Evolutionary conservation across 2,888 invertebrate genomes (phyloP), one percentile per base, ranked within the genome.

Genomic region (Lithophane ornitopus): DNA sequence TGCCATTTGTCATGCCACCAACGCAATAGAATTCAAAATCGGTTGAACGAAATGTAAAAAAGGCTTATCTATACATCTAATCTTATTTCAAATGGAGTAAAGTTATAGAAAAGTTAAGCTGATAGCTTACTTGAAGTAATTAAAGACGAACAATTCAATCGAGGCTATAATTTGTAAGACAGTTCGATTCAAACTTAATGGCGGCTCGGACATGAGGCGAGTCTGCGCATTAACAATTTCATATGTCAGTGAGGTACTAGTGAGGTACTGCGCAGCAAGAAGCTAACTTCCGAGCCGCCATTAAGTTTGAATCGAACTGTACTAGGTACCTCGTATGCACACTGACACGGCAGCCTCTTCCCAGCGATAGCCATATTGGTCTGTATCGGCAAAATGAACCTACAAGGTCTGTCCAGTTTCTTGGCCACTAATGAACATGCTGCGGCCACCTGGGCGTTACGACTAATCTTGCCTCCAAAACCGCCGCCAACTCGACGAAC

Each of bases 401-500:
- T 67, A 7, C 97, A 97, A 0, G 98, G 97, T 34, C 95, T 93
- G 90, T 97, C 94, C 65, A 97, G 90, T 65, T 95, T 95, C 81
- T 95, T 91, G 0, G 97, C 97, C 0, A 97, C 98, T 9, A 98
- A 85, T 0, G 98, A 97, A 83, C 97, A 97, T 0, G 97, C 97
- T 4, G 97, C 95, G 0, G 97, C 94, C 0, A 97, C 93, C 67
- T 97, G 96, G 0, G 93, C 93, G 39, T 97, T 94, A 4, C 98
- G 97, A 8, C 97, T 97, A 69, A 98, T 96, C 93, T 97, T 97
- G 22, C 97, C 94, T 19, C 98, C 97, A 91, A 98, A 97, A 67
- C 95, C 97, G 69, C 98, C 97, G 54, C 98, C 97, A 41, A 98
- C 65, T 81, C 98, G 94, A 74, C 97, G 97, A 0, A 98, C 97